Conservation (phyloP, 2,113 vertebrate genomes). For the Lophius piscatorius region DNA sequence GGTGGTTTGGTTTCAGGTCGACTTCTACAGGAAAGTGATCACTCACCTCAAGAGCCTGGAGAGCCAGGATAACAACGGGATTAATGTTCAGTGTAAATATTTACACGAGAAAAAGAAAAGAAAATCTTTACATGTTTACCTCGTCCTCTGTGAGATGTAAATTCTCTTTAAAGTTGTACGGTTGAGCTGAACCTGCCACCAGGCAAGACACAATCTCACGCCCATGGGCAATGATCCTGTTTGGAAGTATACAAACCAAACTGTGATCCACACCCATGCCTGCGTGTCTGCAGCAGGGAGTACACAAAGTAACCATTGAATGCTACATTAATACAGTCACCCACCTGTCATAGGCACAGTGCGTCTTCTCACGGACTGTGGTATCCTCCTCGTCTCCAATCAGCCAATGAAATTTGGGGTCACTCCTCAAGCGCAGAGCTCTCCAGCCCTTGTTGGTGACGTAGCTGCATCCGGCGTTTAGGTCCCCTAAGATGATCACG, state of each 20-base stretch:
- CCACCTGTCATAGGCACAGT: slow-evolving; percentile 86
- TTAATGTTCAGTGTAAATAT: neutral
- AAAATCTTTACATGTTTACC: slow-evolving; percentile 63
- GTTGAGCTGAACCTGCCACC: slow-evolving; percentile 79
- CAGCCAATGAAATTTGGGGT: slow-evolving; percentile 83
- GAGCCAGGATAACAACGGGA: neutral
- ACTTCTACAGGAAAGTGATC: slow-evolving; percentile 92
- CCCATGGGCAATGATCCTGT: slow-evolving; percentile 87
- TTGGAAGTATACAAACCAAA: neutral
- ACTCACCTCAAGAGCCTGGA: slow-evolving; percentile 85
- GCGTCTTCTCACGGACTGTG: slow-evolving; percentile 81
- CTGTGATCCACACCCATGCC: neutral
- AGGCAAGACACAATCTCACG: slow-evolving; percentile 72
- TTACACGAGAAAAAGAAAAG: neutral
- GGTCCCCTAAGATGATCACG: slow-evolving; percentile 85
- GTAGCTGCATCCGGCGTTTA: slow-evolving; percentile 88
- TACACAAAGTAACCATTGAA: neutral
- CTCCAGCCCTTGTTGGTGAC: slow-evolving; percentile 81
- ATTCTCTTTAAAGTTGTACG: slow-evolving; percentile 84
- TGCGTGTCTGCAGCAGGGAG: neutral
- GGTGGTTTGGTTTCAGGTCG: slow-evolving; percentile 78
- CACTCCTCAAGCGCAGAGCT: slow-evolving; percentile 76
- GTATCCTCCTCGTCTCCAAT: slow-evolving; percentile 87
- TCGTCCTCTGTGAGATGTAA: slow-evolving; percentile 78
- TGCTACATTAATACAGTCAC: neutral